These are phyloP conservation scores for Globicephala melas DNA, from an alignment of 2,113 vertebrate genomes.

Conservation along the genomic window DNA sequence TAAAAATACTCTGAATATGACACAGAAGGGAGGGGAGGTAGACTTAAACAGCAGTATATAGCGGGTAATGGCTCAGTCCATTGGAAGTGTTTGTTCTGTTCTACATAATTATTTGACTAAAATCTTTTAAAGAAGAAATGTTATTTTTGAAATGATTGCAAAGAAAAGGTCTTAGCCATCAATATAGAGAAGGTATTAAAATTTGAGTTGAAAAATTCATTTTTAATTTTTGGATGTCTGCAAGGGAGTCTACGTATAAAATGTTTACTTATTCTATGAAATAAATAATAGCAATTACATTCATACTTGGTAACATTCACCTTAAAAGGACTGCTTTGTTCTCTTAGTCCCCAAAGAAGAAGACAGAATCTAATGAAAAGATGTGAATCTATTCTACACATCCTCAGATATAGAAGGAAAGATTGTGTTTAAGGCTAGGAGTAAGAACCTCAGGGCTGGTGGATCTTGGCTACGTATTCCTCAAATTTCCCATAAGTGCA, in stretches of 20 bases:
- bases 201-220: neutral
- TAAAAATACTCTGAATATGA: neutral
- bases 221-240: neutral
- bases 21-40: too few species aligned
- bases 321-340: neutral
- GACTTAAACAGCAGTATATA: neutral
- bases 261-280: neutral
- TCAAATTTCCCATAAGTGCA: conserved; percentile 67
- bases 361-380: neutral
- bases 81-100: neutral
- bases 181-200: neutral
- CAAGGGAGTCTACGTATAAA: neutral
- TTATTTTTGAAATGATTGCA: neutral
- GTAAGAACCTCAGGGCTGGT: neutral
- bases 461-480: conserved; percentile 12
- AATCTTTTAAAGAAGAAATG: conserved; percentile 10
- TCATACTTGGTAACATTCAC: neutral
- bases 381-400: neutral
- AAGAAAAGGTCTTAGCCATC: neutral
- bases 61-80: neutral
- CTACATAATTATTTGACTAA: neutral
- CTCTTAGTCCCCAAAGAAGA: neutral
- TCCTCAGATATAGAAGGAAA: conserved; percentile 10
- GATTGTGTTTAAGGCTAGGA: neutral
- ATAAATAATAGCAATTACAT: neutral